phyloP scores from a whole-genome alignment of 2,888 invertebrate species.

The Galerucella calmariensis region DNA sequence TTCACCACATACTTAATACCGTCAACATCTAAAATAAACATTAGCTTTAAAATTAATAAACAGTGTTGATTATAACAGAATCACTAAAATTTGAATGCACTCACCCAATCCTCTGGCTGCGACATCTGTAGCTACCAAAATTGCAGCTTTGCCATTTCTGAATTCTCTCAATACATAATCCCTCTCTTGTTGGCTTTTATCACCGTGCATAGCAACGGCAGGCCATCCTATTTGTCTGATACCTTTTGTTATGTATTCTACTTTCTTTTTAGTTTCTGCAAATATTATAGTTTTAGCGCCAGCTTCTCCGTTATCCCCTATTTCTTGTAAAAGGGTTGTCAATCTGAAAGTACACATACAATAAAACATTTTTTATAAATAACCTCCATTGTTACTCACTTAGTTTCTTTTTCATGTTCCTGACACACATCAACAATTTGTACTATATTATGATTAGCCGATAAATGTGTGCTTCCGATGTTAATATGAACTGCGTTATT shows the following conservation, averaged over 20 bases:
- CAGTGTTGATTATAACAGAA: too few relatives aligned
- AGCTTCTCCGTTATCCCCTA: constrained; percentile 79
- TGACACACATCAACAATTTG: constrained; percentile 89
- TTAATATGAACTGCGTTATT: constrained; percentile 91
- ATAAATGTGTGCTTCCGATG: constrained; percentile 86
- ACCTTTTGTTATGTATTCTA: constrained; percentile 78
- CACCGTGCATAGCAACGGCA: constrained; percentile 90
- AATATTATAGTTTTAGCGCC: constrained; percentile 94
- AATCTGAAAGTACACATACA: constrained; percentile 66
- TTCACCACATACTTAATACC: constrained; percentile 96
- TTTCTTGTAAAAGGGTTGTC: constrained; percentile 79
- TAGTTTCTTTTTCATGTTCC: constrained; percentile 83
- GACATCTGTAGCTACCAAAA: constrained; percentile 96
- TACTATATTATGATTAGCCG: constrained; percentile 91
- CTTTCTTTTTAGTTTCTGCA: constrained; percentile 93
- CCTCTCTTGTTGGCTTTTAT: constrained; percentile 93
- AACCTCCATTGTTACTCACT: constrained; percentile 51
- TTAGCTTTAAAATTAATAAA: constrained; percentile 49
- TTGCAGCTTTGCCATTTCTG: constrained; percentile 84
- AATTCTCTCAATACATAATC: constrained; percentile 92
- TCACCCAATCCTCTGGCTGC: constrained; percentile 95
- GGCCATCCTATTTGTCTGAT: constrained; percentile 81
- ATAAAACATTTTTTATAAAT: background rate
- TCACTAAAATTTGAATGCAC: constrained; percentile 58
- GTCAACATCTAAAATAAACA: constrained; percentile 81